Conservation (phyloP, 2,797 vertebrate genomes). For the Hipposideros larvatus region DNA sequence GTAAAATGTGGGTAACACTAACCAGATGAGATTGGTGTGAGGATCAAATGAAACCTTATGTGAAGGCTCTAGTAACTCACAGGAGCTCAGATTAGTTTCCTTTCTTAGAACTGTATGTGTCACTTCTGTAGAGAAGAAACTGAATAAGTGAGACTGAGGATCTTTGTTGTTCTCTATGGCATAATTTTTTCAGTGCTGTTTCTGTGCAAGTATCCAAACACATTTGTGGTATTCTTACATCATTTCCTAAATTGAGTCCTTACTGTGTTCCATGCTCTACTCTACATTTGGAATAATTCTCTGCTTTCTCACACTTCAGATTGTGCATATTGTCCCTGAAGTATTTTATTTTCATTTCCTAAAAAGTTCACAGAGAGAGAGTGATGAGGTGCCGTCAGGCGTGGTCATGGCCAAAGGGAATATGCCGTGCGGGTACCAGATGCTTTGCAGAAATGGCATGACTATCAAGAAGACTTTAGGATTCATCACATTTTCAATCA, state of each 20-base stretch:
- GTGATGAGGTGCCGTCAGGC: not conserved
- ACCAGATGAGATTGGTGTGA: not conserved
- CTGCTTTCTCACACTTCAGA: not conserved
- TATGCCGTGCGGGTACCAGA: not conserved
- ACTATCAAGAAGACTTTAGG: not conserved
- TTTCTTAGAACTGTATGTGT: not conserved
- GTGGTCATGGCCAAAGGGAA: not conserved
- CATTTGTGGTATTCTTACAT: not conserved
- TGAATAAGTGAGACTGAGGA: not conserved
- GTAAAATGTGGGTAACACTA: not conserved
- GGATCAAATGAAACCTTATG: not conserved
- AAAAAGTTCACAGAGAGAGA: not conserved
- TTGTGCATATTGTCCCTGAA: not conserved
- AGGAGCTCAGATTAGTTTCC: not conserved
- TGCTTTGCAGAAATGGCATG: slow-evolving; percentile 43
- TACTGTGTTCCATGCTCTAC: not conserved
- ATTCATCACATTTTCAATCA: not conserved
- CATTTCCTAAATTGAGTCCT: not conserved
- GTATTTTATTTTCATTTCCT: not conserved
- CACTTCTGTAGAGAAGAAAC: not conserved
- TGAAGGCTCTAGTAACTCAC: not conserved
- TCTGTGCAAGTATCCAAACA: not conserved
- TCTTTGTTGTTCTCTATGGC: not conserved
- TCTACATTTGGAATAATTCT: not conserved
- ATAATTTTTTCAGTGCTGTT: not conserved